A percentile compares a stretch with the other conserved stretches of the same genome.
Evolutionary conservation across 2,113 vertebrate genomes (phyloP).

Genomic region (Corydoras sp.): DNA sequence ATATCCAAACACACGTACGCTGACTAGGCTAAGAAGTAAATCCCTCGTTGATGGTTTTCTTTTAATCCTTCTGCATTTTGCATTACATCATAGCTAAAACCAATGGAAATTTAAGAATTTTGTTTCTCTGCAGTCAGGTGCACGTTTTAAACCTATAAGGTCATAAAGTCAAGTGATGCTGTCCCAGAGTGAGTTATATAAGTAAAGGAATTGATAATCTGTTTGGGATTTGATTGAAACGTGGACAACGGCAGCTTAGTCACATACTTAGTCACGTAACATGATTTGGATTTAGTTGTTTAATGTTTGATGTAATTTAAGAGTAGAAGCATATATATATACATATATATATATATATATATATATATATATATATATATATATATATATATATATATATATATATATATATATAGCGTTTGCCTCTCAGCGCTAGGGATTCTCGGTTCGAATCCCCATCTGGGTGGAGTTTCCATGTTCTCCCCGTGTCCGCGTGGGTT

Average conservation of each 20-base stretch:
- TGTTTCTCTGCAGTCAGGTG: neutral
- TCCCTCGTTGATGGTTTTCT: conserved; percentile 23
- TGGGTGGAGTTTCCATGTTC: too few relatives aligned
- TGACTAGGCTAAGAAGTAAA: conserved; percentile 13
- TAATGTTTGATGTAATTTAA: too few relatives aligned
- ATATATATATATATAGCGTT: too few relatives aligned
- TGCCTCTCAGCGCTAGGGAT: too few relatives aligned
- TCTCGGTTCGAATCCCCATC: too few relatives aligned
- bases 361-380: too few relatives aligned
- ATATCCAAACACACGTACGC: conserved; percentile 15
- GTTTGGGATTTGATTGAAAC: conserved; percentile 12
- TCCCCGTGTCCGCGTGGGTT: too few relatives aligned
- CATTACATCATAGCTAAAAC: conserved; percentile 29
- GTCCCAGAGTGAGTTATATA: conserved; percentile 30
- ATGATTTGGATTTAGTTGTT: conserved; percentile 30
- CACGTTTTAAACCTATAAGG: conserved; percentile 7
- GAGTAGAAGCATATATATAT: too few relatives aligned
- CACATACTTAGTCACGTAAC: conserved; percentile 19
- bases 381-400: too few relatives aligned
- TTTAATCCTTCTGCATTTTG: conserved; percentile 22
- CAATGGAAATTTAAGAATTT: neutral
- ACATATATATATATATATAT: too few relatives aligned
- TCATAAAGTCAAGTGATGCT: conserved; percentile 12
- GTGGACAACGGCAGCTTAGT: neutral
- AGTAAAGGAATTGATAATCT: conserved; percentile 24